Conservation (phyloP, 2,797 vertebrate species). For the Eulemur coronatus region DNA sequence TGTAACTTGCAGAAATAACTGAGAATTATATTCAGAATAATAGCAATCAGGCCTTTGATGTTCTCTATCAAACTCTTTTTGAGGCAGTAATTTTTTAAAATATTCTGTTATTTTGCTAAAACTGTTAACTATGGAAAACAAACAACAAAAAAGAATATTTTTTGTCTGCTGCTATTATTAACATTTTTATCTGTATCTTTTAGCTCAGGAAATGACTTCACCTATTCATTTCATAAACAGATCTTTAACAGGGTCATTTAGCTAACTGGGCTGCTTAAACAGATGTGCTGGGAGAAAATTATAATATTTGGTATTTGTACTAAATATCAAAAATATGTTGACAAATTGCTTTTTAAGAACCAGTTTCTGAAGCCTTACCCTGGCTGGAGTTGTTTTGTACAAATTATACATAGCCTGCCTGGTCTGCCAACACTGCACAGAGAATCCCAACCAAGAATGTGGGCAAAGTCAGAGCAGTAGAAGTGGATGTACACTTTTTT, state of each 20-base stretch:
- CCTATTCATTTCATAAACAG: conserved; percentile 80
- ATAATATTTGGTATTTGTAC: neutral
- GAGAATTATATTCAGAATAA: conserved; percentile 74
- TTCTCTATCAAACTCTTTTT: conserved; percentile 65
- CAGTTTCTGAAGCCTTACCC: conserved; percentile 77
- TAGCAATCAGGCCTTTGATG: conserved; percentile 76
- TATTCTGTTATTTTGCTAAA: conserved; percentile 80
- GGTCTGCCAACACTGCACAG: conserved; percentile 68
- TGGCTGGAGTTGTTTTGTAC: conserved; percentile 75
- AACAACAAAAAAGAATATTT: conserved; percentile 77
- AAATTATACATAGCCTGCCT: conserved; percentile 49
- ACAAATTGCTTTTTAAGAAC: conserved; percentile 78
- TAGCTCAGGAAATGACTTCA: conserved; percentile 88
- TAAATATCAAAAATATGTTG: conserved; percentile 63
- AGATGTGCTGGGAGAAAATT: conserved; percentile 70
- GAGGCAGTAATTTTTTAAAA: conserved; percentile 56
- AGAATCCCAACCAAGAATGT: conserved; percentile 43
- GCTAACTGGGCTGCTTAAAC: conserved; percentile 79
- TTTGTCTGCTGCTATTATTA: conserved; percentile 86
- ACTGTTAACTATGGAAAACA: conserved; percentile 75
- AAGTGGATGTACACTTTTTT: conserved; percentile 18
- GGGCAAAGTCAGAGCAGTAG: neutral
- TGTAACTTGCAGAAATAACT: conserved; percentile 80
- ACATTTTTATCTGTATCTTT: conserved; percentile 85
- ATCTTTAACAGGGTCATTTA: conserved; percentile 83